Conservation (phyloP, 1,140 invertebrate species). For the Druon quercuslanigerum region DNA sequence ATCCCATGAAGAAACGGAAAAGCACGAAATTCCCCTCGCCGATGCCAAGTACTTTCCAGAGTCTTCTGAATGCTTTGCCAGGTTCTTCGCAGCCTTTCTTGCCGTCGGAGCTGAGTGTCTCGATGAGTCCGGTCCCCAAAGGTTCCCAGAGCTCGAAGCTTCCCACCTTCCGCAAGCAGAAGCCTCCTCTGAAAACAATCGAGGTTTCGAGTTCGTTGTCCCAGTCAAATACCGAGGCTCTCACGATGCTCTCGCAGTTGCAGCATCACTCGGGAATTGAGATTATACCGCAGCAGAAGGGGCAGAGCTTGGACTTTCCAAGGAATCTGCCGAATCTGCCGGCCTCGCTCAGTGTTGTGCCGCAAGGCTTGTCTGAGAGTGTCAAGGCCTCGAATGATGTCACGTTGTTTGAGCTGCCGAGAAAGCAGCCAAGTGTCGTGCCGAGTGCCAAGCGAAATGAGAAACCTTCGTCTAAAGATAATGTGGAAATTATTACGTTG, state of each 20-base stretch:
- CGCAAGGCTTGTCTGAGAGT: slow-evolving; percentile 56
- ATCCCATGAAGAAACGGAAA: slow-evolving; percentile 54
- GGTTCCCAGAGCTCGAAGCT: slow-evolving; percentile 41
- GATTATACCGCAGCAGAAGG: slow-evolving; percentile 73
- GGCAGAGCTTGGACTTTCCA: slow-evolving; percentile 51
- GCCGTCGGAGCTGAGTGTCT: slow-evolving; percentile 60
- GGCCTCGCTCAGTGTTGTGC: slow-evolving; percentile 46
- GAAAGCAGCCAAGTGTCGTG: slow-evolving; percentile 45
- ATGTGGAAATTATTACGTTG: slow-evolving; percentile 71
- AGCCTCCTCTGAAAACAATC: not conserved
- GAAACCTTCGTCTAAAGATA: slow-evolving; percentile 58
- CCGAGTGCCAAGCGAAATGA: slow-evolving; percentile 42
- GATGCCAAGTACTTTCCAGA: slow-evolving; percentile 47
- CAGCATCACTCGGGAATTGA: slow-evolving; percentile 82
- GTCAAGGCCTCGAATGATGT: slow-evolving; percentile 49
- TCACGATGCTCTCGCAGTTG: slow-evolving; percentile 75
- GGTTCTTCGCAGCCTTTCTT: slow-evolving; percentile 46
- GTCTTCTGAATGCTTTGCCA: slow-evolving; percentile 43
- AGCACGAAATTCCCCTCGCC: slow-evolving; percentile 35
- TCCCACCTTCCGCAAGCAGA: slow-evolving; percentile 26
- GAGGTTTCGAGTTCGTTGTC: slow-evolving; percentile 26
- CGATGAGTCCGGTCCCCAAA: slow-evolving; percentile 55
- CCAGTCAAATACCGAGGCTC: slow-evolving; percentile 48
- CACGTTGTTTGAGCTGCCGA: slow-evolving; percentile 60
- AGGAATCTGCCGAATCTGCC: slow-evolving; percentile 60